Evolutionary conservation across 2,113 vertebrate species (phyloP).

Genomic region (Hyla sarda): DNA sequence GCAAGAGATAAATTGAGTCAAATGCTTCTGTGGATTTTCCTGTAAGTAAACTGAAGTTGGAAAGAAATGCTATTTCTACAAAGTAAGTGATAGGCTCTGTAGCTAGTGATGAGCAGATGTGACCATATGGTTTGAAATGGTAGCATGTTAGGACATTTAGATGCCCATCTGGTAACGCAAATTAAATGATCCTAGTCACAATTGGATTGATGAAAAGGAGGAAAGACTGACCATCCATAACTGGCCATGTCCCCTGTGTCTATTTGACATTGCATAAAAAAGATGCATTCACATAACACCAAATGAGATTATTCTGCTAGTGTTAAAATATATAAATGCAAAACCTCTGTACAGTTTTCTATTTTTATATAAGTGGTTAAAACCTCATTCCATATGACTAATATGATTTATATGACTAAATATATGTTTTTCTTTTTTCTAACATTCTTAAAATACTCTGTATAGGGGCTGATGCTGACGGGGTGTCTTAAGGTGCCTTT

Average conservation of each 20-base stretch:
- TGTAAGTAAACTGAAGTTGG: background rate
- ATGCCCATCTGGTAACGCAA: constrained; percentile 58
- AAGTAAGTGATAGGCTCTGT: constrained; percentile 31
- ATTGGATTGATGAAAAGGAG: constrained; percentile 55
- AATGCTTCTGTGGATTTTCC: background rate
- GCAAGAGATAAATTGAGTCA: background rate
- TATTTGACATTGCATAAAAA: constrained; percentile 54
- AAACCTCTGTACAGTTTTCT: background rate
- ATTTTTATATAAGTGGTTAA: too few relatives aligned
- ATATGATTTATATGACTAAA: background rate
- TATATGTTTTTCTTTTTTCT: background rate
- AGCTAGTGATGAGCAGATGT: constrained; percentile 52
- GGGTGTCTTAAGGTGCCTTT: background rate
- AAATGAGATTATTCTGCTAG: background rate
- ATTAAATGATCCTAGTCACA: constrained; percentile 59
- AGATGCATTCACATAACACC: background rate
- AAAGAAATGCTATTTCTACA: constrained; percentile 34
- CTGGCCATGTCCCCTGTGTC: constrained; percentile 41
- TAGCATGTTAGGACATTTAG: constrained; percentile 55
- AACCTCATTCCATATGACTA: too few relatives aligned
- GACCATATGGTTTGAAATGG: constrained; percentile 57
- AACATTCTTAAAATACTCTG: background rate
- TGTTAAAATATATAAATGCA: background rate
- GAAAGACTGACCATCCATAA: constrained; percentile 53
- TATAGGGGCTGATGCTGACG: too few relatives aligned